phyloP scores from a whole-genome alignment of 2,113 vertebrate species.

The Ancistrus triradiatus region DNA sequence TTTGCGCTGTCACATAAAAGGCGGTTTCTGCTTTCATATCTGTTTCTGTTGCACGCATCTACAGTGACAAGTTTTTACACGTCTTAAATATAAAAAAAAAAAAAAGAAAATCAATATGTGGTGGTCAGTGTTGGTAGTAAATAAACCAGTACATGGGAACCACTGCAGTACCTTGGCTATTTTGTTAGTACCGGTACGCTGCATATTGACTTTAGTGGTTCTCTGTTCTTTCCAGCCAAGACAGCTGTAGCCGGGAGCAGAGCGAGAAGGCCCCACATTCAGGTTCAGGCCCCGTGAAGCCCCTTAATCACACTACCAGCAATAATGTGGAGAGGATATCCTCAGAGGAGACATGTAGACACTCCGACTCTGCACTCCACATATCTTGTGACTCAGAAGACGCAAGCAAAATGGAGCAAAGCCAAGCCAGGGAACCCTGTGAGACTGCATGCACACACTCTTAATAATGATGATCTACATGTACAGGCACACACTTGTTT shows the following conservation, averaged over 20 bases:
- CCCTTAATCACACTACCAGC: slow-evolving; percentile 74
- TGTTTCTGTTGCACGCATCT: too few relatives aligned
- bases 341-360: slow-evolving; percentile 55
- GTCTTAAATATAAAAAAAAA: too few relatives aligned
- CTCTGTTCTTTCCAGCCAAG: slow-evolving; percentile 53
- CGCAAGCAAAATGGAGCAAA: slow-evolving; percentile 66
- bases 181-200: too few relatives aligned
- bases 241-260: slow-evolving; percentile 80
- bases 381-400: slow-evolving; percentile 79
- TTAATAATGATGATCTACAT: too few relatives aligned
- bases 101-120: too few relatives aligned
- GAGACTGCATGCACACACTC: slow-evolving; percentile 25
- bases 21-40: too few relatives aligned
- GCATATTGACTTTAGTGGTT: too few relatives aligned
- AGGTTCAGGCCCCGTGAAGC: slow-evolving; percentile 60
- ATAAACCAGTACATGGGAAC: too few relatives aligned
- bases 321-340: slow-evolving; percentile 62
- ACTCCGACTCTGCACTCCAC: slow-evolving; percentile 70
- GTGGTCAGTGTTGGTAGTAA: too few relatives aligned
- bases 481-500: neutral
- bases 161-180: too few relatives aligned
- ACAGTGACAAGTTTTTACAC: too few relatives aligned
- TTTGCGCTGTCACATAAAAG: too few relatives aligned
- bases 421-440: slow-evolving; percentile 75
- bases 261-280: slow-evolving; percentile 82